Conservation (phyloP, 2,113 vertebrate genomes). For the Chaetura pelagica region DNA sequence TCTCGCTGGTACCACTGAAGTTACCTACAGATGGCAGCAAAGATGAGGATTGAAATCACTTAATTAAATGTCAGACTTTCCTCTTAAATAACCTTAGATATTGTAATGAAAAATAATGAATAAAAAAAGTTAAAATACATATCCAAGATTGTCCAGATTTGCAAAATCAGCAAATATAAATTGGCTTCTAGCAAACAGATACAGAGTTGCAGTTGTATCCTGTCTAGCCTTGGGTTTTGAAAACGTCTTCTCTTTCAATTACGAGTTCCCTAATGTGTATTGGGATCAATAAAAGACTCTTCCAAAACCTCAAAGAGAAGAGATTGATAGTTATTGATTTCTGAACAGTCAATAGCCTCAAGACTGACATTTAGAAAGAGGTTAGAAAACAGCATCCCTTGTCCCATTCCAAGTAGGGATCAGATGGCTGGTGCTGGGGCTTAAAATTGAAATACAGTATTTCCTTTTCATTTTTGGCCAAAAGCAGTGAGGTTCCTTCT, state of each 20-base stretch:
- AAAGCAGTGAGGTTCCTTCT: neutral
- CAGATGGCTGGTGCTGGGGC: neutral
- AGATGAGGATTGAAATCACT: conserved; percentile 13
- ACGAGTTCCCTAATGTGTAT: neutral
- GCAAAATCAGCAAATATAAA: neutral
- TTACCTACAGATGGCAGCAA: conserved; percentile 62
- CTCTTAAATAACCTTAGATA: neutral
- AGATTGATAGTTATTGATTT: neutral
- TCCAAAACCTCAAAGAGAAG: neutral
- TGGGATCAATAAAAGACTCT: neutral
- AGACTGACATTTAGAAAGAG: neutral
- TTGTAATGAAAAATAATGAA: neutral
- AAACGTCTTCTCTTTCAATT: neutral
- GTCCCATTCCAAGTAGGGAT: neutral
- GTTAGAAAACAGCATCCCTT: neutral
- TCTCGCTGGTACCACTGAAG: neutral
- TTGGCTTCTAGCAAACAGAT: neutral
- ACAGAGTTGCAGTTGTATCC: neutral
- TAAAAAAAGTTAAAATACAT: neutral
- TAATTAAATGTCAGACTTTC: neutral
- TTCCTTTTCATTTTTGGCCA: neutral
- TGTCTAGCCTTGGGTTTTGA: neutral
- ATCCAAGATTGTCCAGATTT: neutral
- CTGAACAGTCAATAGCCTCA: neutral
- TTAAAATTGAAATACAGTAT: neutral